These are phyloP conservation scores for Lepidocolaptes lacrymiger DNA, from an alignment of 2,797 vertebrate genomes.

Conservation along the genomic window DNA sequence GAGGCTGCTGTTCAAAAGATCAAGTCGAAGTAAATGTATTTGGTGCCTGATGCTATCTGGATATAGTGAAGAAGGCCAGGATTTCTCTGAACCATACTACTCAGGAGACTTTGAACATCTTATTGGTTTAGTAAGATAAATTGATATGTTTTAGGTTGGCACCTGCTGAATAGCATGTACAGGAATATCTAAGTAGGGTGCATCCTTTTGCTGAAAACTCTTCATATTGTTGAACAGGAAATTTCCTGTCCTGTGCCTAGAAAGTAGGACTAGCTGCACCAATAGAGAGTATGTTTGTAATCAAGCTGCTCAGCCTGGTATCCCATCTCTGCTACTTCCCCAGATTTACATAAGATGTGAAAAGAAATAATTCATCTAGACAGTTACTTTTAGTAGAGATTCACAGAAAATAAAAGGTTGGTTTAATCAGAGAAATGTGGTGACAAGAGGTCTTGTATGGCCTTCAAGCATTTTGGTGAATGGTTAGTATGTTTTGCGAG, in stretches of 20 bases:
- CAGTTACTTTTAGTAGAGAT: not conserved
- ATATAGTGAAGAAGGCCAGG: not conserved
- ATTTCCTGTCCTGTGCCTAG: not conserved
- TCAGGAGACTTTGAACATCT: not conserved
- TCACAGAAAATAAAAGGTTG: not conserved
- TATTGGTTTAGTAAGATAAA: not conserved
- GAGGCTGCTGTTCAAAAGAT: not conserved
- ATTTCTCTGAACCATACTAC: not conserved
- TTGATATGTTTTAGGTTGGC: slow-evolving; percentile 14
- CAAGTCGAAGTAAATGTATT: slow-evolving; percentile 10
- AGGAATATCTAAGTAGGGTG: not conserved
- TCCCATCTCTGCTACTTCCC: not conserved
- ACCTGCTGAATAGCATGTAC: not conserved
- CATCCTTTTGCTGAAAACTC: not conserved
- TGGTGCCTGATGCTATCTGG: slow-evolving; percentile 8
- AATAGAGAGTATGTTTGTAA: not conserved
- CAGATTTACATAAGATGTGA: not conserved
- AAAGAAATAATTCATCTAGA: not conserved
- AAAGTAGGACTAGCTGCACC: not conserved
- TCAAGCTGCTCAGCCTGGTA: not conserved
- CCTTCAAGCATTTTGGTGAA: not conserved
- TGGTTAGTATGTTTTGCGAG: not conserved
- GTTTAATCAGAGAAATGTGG: not conserved
- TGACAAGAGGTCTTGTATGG: not conserved
- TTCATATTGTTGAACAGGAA: not conserved